These are phyloP conservation scores for Nesoenas mayeri DNA, from an alignment of 2,113 vertebrate species.

Conservation along the genomic window DNA sequence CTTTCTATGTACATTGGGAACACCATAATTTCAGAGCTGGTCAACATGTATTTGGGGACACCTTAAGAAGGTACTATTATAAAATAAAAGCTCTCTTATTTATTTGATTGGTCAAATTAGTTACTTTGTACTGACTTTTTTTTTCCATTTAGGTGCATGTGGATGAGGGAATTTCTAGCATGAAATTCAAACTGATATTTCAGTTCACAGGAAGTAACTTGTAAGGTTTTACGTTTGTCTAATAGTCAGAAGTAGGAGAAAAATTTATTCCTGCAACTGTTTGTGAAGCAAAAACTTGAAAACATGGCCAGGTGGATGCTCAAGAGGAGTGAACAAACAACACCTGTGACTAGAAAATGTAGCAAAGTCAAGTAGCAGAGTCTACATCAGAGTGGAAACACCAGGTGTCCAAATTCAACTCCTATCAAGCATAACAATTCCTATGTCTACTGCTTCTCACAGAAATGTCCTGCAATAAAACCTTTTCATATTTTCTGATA, in stretches of 20 bases:
- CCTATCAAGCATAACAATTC: neutral
- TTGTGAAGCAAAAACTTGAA: neutral
- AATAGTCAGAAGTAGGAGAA: neutral
- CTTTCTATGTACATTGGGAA: neutral
- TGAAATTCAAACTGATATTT: neutral
- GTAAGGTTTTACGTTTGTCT: neutral
- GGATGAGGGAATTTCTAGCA: neutral
- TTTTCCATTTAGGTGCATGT: neutral
- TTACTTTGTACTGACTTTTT: neutral
- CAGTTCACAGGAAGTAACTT: neutral
- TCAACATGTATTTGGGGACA: neutral
- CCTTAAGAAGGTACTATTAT: neutral
- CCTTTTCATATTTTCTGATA: neutral
- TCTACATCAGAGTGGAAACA: neutral
- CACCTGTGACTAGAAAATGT: neutral
- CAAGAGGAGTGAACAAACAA: neutral
- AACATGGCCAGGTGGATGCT: neutral
- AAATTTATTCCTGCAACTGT: neutral
- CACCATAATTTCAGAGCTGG: neutral
- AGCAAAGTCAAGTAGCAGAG: neutral
- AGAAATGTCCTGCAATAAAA: neutral
- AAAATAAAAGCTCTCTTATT: neutral
- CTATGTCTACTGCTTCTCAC: neutral
- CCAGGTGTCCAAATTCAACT: neutral
- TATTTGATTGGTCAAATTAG: neutral